phyloP scores from a whole-genome alignment of 2,797 vertebrate genomes.

The Muraenolepis orangiensis region DNA sequence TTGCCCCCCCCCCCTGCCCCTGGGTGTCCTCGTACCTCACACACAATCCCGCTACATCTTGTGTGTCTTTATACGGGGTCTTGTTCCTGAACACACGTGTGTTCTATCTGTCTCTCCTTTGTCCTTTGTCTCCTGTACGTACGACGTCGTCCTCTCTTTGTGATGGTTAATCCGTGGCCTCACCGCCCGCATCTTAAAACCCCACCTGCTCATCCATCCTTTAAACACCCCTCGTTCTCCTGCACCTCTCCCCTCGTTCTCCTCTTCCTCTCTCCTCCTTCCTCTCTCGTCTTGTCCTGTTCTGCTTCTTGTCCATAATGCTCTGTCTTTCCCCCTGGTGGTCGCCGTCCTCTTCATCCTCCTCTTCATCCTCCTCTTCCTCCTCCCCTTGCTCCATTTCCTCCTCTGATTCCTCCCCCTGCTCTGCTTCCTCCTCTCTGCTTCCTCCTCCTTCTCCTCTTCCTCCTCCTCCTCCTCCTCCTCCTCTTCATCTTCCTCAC shows the following conservation, averaged over 20 bases:
- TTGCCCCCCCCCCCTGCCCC: too few species aligned
- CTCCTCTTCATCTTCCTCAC: slow-evolving; percentile 39
- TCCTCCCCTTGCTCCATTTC: neutral
- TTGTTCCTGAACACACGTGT: neutral
- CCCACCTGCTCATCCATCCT: neutral
- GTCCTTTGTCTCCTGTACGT: neutral
- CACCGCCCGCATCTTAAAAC: neutral
- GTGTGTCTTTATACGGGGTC: too few species aligned
- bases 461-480: neutral
- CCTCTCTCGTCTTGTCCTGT: neutral
- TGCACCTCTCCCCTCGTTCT: slow-evolving; percentile 1
- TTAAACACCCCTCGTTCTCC: neutral
- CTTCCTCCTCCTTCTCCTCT: slow-evolving; percentile 13
- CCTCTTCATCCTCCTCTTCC: neutral
- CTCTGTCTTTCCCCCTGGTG: neutral
- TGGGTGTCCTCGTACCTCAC: neutral
- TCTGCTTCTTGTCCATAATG: neutral
- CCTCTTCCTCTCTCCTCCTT: too few species aligned
- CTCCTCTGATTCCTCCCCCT: neutral
- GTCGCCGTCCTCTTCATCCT: neutral
- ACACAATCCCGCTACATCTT: neutral
- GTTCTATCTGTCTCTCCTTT: neutral
- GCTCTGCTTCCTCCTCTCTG: neutral
- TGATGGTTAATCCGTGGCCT: neutral
- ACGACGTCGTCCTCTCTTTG: neutral